phyloP scores from a whole-genome alignment of 2,888 invertebrate species.

The Aphidoletes aphidimyza region DNA sequence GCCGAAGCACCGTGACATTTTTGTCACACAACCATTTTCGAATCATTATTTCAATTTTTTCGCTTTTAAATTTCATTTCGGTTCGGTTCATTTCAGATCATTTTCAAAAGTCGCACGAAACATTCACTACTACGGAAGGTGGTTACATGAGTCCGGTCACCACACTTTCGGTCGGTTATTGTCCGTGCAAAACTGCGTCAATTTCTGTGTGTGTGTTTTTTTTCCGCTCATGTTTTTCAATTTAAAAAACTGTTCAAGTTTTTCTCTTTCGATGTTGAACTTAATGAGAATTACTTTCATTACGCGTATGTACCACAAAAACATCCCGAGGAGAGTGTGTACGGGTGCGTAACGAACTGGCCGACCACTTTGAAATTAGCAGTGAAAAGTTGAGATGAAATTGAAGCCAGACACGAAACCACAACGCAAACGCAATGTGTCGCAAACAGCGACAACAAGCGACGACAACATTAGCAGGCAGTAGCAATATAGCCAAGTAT shows the following conservation, averaged over 20 bases:
- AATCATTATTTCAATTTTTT: background rate
- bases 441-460: too few species aligned
- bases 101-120: too few species aligned
- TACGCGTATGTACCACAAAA: too few species aligned
- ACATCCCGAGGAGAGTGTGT: too few species aligned
- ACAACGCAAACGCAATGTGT: background rate
- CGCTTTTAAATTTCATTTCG: too few species aligned
- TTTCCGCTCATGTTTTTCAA: conserved; percentile 21
- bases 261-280: background rate
- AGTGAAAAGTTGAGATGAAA: background rate
- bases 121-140: conserved; percentile 27
- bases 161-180: too few species aligned
- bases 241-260: background rate
- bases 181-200: background rate
- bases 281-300: conserved; percentile 49
- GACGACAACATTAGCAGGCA: background rate
- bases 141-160: background rate
- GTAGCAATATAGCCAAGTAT: background rate
- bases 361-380: background rate
- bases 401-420: conserved; percentile 35
- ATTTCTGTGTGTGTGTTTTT: background rate
- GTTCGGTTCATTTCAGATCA: too few species aligned
- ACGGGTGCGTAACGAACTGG: conserved; percentile 17
- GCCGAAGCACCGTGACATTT: too few species aligned
- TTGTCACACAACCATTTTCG: too few species aligned